These are phyloP conservation scores for Resseliella maxima DNA, from an alignment of 2,888 invertebrate genomes.

Conservation along the genomic window DNA sequence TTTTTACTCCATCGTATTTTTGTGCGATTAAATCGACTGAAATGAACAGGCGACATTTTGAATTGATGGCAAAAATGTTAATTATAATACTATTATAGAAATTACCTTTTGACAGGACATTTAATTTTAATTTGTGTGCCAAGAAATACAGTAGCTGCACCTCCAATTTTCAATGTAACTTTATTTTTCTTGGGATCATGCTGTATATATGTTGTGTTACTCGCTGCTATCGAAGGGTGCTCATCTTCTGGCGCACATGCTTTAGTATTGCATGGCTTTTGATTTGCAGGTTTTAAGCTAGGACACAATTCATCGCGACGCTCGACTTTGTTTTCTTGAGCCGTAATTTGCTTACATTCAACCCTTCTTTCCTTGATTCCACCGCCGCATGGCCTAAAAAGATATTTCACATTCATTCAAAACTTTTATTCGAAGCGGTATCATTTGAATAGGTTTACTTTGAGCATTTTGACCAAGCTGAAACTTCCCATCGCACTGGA, in stretches of 20 bases:
- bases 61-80: background rate
- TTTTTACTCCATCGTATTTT: constrained; percentile 92
- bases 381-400: constrained; percentile 80
- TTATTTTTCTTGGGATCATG: constrained; percentile 84
- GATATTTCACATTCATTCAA: background rate
- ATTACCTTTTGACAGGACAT: constrained; percentile 84
- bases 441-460: constrained; percentile 66
- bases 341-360: constrained; percentile 92
- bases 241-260: constrained; percentile 80
- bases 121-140: constrained; percentile 94
- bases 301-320: constrained; percentile 81
- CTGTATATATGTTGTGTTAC: constrained; percentile 85
- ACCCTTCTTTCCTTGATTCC: constrained; percentile 86
- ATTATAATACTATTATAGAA: background rate
- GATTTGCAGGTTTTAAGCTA: constrained; percentile 78
- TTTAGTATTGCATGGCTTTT: constrained; percentile 87
- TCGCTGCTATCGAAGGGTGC: constrained; percentile 80
- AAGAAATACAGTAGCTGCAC: constrained; percentile 88
- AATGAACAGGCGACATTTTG: constrained; percentile 64
- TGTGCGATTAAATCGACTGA: constrained; percentile 74
- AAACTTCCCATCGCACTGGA: constrained; percentile 88
- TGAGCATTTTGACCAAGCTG: constrained; percentile 92
- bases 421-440: constrained; percentile 4
- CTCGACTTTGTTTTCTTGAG: constrained; percentile 89
- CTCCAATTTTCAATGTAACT: constrained; percentile 88